Percentiles rank a stretch among this genome's conserved stretches.
These are phyloP conservation scores for Premnoplex brunnescens DNA, from an alignment of 2,797 vertebrate species.

Conservation along the genomic window DNA sequence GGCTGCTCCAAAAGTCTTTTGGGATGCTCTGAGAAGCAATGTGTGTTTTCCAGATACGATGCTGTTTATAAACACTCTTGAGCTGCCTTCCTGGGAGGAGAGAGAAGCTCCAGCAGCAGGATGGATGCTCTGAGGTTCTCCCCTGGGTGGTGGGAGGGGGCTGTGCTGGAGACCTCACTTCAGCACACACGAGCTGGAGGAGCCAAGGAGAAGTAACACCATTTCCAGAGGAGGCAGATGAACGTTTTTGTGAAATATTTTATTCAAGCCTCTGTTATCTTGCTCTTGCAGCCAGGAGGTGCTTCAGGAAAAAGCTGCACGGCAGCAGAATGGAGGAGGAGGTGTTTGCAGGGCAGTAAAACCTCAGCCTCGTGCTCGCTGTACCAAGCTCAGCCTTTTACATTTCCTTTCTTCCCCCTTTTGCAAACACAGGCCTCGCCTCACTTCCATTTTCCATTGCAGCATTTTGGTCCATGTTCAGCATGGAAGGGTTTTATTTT, in stretches of 20 bases:
- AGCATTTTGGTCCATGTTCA: background rate
- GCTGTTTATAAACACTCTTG: background rate
- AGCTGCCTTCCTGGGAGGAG: background rate
- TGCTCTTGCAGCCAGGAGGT: background rate
- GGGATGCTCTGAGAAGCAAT: accelerated
- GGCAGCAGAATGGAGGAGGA: slow-evolving; percentile 6
- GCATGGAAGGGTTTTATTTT: background rate
- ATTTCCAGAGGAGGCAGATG: background rate
- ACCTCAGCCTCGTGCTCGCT: background rate
- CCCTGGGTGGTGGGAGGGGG: background rate
- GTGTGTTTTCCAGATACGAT: background rate
- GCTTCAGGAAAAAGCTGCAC: background rate
- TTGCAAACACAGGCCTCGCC: background rate
- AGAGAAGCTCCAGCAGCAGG: background rate
- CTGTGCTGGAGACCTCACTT: background rate
- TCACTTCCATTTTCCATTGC: background rate
- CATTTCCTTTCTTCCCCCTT: background rate
- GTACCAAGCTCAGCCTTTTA: background rate
- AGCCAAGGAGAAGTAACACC: background rate
- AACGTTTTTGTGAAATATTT: background rate
- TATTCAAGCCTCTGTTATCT: background rate
- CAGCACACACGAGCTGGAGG: background rate
- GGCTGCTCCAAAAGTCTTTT: background rate
- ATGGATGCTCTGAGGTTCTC: background rate
- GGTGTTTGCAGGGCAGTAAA: background rate